phyloP scores from a whole-genome alignment of 2,113 vertebrate genomes.

The Paraplagusia blochii region DNA sequence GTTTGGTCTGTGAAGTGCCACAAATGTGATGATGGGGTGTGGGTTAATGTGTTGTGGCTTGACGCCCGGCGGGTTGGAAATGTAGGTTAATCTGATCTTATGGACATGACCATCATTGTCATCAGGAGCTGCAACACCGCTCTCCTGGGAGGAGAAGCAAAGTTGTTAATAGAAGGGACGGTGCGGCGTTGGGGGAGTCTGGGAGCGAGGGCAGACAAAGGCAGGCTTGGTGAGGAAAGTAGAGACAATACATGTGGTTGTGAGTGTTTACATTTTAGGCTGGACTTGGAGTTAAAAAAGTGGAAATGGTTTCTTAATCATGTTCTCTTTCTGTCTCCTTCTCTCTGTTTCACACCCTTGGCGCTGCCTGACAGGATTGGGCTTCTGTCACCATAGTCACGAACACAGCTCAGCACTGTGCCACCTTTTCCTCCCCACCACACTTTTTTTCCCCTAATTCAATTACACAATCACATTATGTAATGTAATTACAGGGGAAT shows the following conservation, averaged over 20 bases:
- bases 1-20: conserved; percentile 39
- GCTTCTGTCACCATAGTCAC: conserved; percentile 33
- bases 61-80: conserved; percentile 55
- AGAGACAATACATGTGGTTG: neutral
- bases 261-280: neutral
- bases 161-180: neutral
- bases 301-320: neutral
- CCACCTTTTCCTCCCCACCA: neutral
- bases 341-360: neutral
- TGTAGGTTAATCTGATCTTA: conserved; percentile 72
- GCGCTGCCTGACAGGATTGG: conserved; percentile 16
- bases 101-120: conserved; percentile 30
- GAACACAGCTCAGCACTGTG: conserved; percentile 2
- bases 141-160: conserved; percentile 18
- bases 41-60: conserved; percentile 32
- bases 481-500: neutral
- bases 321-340: neutral
- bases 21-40: conserved; percentile 48
- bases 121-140: conserved; percentile 27
- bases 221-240: neutral
- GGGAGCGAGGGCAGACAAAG: neutral
- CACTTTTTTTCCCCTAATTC: conserved; percentile 42
- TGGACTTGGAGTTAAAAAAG: conserved; percentile 34
- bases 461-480: conserved; percentile 43
- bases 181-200: conserved; percentile 33